Percentiles rank a stretch among this genome's conserved stretches.
Evolutionary conservation across 2,113 vertebrate species (phyloP).

Genomic region (Crocuta crocuta): DNA sequence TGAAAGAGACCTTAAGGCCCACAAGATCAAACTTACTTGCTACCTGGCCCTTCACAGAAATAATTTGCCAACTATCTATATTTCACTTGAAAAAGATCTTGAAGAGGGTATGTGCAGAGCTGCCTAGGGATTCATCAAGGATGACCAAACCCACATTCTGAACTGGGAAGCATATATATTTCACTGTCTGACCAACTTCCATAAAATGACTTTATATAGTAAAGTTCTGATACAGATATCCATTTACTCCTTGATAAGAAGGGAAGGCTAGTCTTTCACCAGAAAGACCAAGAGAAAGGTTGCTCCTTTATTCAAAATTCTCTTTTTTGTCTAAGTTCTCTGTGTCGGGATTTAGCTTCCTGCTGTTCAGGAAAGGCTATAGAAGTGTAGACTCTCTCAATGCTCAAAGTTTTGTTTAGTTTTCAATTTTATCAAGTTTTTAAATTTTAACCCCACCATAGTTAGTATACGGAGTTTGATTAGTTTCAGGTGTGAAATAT

Average conservation of each 20-base stretch:
- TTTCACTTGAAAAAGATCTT: not conserved
- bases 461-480: not conserved
- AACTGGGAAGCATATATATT: not conserved
- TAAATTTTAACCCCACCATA: not conserved
- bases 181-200: not conserved
- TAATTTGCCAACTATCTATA: not conserved
- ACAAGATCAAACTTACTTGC: not conserved
- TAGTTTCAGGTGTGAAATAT: not conserved
- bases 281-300: not conserved
- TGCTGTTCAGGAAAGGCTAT: not conserved
- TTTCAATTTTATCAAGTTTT: not conserved
- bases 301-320: not conserved
- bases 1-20: not conserved
- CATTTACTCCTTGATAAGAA: not conserved
- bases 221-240: not conserved
- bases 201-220: not conserved
- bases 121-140: not conserved
- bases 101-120: not conserved
- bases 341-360: not conserved
- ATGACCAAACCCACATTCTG: not conserved
- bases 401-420: not conserved
- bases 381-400: not conserved
- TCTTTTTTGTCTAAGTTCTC: not conserved
- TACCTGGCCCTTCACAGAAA: not conserved
- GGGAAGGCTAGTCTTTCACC: not conserved